phyloP scores from a whole-genome alignment of 2,888 invertebrate genomes.

The Dasypogon diadema region DNA sequence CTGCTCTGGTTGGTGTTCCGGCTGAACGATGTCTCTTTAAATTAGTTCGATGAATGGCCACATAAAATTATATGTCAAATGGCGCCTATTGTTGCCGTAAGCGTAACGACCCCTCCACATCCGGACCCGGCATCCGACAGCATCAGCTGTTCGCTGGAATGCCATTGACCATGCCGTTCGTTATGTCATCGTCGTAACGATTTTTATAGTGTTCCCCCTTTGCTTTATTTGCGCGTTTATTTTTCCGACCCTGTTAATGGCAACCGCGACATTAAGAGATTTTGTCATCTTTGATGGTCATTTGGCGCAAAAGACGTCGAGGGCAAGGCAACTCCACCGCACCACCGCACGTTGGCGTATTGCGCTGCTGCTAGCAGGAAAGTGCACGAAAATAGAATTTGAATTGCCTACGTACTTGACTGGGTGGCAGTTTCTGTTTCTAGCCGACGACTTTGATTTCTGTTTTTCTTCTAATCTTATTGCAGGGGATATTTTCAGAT shows the following conservation, averaged over 20 bases:
- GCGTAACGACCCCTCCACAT: not conserved
- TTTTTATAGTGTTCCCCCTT: conserved; percentile 15
- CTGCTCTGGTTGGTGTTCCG: conserved; percentile 45
- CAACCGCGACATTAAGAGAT: conserved; percentile 18
- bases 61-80: conserved; percentile 52
- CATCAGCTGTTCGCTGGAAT: conserved; percentile 15
- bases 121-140: conserved; percentile 4
- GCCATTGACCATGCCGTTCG: not conserved
- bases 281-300: not conserved
- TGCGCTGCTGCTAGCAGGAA: not conserved
- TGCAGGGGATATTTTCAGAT: not conserved
- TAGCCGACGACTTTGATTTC: not conserved
- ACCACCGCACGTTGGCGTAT: conserved; percentile 1
- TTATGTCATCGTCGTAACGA: conserved; percentile 33
- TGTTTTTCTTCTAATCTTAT: not conserved
- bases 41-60: conserved; percentile 56
- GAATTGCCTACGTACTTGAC: not conserved
- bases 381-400: conserved; percentile 23
- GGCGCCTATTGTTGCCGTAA: conserved; percentile 51
- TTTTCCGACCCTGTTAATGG: conserved; percentile 15
- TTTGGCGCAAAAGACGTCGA: conserved; percentile 10
- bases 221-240: not conserved
- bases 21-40: conserved; percentile 50
- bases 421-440: not conserved
- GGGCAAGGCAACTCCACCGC: not conserved